Evolutionary conservation across 2,888 invertebrate genomes (phyloP).

Genomic region (Hemithea aestivaria): DNA sequence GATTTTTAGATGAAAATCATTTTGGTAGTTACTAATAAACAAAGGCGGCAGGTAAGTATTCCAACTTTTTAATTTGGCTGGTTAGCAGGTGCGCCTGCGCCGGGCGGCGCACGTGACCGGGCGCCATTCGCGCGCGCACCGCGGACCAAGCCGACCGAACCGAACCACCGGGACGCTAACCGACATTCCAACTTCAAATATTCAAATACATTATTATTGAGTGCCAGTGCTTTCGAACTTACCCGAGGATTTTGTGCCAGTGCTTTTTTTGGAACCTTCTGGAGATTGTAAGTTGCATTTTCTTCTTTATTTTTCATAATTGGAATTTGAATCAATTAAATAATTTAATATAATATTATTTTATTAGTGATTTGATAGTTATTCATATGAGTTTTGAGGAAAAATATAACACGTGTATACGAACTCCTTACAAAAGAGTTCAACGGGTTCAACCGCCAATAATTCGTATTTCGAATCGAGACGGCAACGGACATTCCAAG

Average conservation of each 20-base stretch:
- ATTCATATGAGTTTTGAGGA: too few species aligned
- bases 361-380: too few species aligned
- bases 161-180: slow-evolving; percentile 51
- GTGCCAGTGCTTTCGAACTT: slow-evolving; percentile 65
- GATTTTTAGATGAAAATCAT: too few species aligned
- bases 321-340: not conserved
- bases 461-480: slow-evolving; percentile 3
- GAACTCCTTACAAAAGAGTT: slow-evolving; percentile 55
- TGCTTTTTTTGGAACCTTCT: slow-evolving; percentile 41
- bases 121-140: slow-evolving; percentile 74
- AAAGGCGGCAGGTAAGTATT: slow-evolving; percentile 10
- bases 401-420: not conserved
- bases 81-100: slow-evolving; percentile 50
- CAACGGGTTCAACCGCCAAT: slow-evolving; percentile 45
- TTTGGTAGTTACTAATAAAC: slow-evolving; percentile 1
- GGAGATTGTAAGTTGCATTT: slow-evolving; percentile 47
- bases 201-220: slow-evolving; percentile 41
- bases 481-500: slow-evolving; percentile 11
- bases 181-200: slow-evolving; percentile 42
- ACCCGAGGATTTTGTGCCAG: slow-evolving; percentile 70
- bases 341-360: not conserved
- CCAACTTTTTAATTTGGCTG: slow-evolving; percentile 52
- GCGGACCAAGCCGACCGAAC: slow-evolving; percentile 63
- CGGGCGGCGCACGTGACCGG: slow-evolving; percentile 58
- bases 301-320: slow-evolving; percentile 8